Conservation (phyloP, 2,113 vertebrate species). For the Illadopsis cleaveri region DNA sequence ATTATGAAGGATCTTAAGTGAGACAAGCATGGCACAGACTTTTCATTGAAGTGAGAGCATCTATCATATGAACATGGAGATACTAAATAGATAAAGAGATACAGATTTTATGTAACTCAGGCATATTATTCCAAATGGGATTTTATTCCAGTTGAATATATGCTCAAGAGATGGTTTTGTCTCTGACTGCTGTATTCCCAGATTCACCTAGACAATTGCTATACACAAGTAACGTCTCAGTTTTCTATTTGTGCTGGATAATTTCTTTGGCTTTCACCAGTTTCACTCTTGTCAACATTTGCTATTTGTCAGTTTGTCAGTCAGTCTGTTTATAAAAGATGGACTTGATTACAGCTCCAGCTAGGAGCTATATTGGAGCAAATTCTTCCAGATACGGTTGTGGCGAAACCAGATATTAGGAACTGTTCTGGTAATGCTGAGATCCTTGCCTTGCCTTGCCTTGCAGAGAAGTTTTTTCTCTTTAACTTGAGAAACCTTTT, state of each 20-base stretch:
- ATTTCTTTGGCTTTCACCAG: neutral
- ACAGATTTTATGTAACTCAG: neutral
- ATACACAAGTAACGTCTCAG: neutral
- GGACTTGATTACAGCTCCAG: slow-evolving; percentile 29
- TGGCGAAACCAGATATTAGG: neutral
- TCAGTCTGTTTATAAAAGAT: slow-evolving; percentile 1
- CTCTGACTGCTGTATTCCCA: neutral
- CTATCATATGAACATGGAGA: neutral
- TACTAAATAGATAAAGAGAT: neutral
- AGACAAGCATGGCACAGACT: neutral
- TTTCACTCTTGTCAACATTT: slow-evolving; percentile 19
- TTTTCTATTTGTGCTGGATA: neutral
- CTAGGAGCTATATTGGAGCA: slow-evolving; percentile 35
- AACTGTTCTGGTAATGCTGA: neutral
- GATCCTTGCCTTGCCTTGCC: fast-evolving
- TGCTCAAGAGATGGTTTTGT: neutral
- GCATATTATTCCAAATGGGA: neutral
- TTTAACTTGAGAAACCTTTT: neutral
- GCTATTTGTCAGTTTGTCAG: slow-evolving; percentile 29
- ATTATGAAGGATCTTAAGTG: neutral
- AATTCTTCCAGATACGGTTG: slow-evolving; percentile 4
- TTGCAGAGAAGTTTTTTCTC: neutral
- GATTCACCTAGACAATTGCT: neutral
- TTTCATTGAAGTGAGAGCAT: neutral
- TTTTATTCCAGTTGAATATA: neutral